A percentile compares a stretch with the other conserved stretches of the same genome.
Conservation (phyloP, 2,888 invertebrate genomes). For the Lasioglossum leucozonium region DNA sequence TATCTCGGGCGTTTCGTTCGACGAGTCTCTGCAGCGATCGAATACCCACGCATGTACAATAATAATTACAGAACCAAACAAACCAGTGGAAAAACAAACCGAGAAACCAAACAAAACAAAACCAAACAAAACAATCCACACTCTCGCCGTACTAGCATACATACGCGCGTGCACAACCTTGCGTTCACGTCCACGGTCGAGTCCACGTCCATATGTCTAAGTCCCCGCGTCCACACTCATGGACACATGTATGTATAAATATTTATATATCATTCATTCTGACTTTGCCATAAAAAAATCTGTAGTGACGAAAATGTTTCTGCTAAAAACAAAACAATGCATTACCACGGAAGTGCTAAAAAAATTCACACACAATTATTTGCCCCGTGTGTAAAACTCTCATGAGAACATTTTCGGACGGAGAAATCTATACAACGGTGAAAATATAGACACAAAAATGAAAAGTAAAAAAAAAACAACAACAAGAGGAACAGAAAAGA, state of each 20-base stretch:
- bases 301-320: background rate
- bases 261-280: background rate
- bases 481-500: too few species aligned
- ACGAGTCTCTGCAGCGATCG: background rate
- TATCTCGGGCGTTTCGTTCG: background rate
- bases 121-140: background rate
- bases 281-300: background rate
- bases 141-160: background rate
- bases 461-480: too few species aligned
- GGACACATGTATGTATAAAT: too few species aligned
- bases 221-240: background rate
- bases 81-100: background rate
- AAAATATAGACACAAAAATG: background rate
- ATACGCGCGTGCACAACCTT: background rate
- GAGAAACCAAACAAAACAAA: background rate
- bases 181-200: background rate
- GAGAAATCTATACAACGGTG: background rate
- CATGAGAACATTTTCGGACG: background rate
- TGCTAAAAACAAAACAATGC: background rate
- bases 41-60: conserved; percentile 10
- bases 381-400: background rate
- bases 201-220: background rate
- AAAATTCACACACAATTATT: background rate
- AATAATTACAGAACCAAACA: conserved; percentile 1
- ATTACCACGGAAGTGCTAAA: background rate